Evolutionary conservation across 92 coral and sea anemone species (phyloP), one percentile per base, ranked within the genome.

Genomic region (Bergia puertoricense): DNA sequence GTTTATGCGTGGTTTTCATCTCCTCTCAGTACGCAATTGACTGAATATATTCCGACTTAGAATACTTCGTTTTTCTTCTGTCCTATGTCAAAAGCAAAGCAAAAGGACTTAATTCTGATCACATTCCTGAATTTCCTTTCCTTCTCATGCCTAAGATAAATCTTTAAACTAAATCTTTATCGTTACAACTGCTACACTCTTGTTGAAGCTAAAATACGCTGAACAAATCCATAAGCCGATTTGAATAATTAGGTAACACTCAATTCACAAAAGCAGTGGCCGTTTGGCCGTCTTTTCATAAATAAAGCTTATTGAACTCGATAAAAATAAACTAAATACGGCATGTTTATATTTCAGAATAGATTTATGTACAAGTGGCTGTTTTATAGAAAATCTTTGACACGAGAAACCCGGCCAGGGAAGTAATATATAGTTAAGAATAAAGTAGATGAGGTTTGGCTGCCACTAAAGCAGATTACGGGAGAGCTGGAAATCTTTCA

Each of bases 161-260:
- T 41, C 76, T 67, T 45, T 30, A n/a, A 82, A 6, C 40, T 82
- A 66, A 41, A 13, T 23, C 74, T 82, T 37, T 14, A 82, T 45
- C 41, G 51, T 82, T 82, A 82, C 39, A 81, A 81, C 48, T 40
- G 51, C 54, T 20, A 46, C 74, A 82, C 30, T 42, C 56, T 66
- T 8, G 46, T 65, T 46, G 2, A 65, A 57, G 66, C 18, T 44
- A 22, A 39, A 40, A 40, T 43, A 81, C 20, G 74, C 42, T 46
- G 51, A 44, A 14, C 54, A 22, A 57, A 14, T 59, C 39, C 41
- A 46, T 50, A 41, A 81, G 74, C 68, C 68, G 50, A 54, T 57
- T 81, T 67, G 20, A n/a, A 42, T 42, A 82, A 22, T 62, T 22
- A 82, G 86, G 41, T 5, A 81, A 62, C 86, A 81, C 73, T 22